phyloP scores from a whole-genome alignment of 2,797 vertebrate species.

The Malurus leucopterus region DNA sequence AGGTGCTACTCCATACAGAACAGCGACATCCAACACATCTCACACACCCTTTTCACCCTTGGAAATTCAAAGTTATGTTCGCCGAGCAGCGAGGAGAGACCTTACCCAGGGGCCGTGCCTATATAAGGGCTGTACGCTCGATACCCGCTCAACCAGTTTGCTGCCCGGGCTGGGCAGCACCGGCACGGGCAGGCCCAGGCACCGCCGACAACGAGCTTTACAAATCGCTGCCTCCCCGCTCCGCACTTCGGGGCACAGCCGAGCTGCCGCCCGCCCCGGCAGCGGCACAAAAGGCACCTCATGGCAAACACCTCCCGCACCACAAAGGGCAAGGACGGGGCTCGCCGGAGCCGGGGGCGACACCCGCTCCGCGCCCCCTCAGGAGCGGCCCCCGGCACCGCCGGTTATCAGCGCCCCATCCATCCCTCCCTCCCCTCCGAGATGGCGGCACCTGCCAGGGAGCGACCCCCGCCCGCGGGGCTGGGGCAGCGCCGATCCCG shows the following conservation, averaged over 20 bases:
- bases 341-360: background rate
- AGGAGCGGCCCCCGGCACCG: background rate
- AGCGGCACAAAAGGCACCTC: background rate
- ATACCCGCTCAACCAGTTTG: slow-evolving; percentile 49
- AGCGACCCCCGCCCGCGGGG: background rate
- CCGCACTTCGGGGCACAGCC: background rate
- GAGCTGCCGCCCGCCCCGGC: background rate
- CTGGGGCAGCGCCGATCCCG: background rate
- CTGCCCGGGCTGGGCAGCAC: background rate
- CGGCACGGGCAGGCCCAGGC: slow-evolving; percentile 30
- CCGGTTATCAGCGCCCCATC: background rate
- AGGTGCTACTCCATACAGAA: rapidly evolving
- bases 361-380: background rate
- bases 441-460: background rate
- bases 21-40: background rate
- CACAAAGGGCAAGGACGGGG: background rate
- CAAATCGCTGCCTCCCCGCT: background rate
- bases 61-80: background rate
- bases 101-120: background rate
- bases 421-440: background rate
- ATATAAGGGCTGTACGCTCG: background rate
- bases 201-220: background rate
- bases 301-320: background rate
- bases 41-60: background rate
- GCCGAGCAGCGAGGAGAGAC: background rate